Percentiles rank a stretch among this genome's conserved stretches.
phyloP scores from a whole-genome alignment of 2,113 vertebrate species.

The Rostratula benghalensis region DNA sequence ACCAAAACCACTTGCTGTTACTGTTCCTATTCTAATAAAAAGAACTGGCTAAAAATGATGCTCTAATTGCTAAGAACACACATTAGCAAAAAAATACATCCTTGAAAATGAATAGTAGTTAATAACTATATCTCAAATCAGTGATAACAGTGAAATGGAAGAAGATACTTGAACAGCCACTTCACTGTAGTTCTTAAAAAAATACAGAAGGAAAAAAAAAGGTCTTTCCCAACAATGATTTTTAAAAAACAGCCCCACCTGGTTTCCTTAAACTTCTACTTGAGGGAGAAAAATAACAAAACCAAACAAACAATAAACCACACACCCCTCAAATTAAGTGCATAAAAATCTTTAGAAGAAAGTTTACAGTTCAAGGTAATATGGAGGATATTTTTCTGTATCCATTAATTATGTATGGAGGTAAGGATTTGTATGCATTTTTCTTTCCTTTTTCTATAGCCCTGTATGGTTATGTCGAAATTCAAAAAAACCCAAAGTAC shows the following conservation, averaged over 20 bases:
- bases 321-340: not conserved
- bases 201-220: not conserved
- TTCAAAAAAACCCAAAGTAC: not conserved
- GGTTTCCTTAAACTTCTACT: not conserved
- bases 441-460: not conserved
- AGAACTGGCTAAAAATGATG: not conserved
- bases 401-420: not conserved
- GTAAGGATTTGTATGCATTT: not conserved
- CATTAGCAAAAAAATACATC: not conserved
- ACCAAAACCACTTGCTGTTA: not conserved
- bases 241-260: not conserved
- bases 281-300: not conserved
- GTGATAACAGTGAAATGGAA: not conserved
- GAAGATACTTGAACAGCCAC: not conserved
- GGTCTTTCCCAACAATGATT: not conserved
- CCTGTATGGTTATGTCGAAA: not conserved
- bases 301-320: not conserved
- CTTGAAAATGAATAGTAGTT: not conserved
- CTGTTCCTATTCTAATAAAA: not conserved
- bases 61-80: not conserved
- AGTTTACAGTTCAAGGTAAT: not conserved
- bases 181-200: not conserved
- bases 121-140: not conserved
- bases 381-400: not conserved
- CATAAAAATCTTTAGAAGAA: not conserved